Evolutionary conservation across 2,113 vertebrate species (phyloP).

Genomic region (Craseonycteris thonglongyai): DNA sequence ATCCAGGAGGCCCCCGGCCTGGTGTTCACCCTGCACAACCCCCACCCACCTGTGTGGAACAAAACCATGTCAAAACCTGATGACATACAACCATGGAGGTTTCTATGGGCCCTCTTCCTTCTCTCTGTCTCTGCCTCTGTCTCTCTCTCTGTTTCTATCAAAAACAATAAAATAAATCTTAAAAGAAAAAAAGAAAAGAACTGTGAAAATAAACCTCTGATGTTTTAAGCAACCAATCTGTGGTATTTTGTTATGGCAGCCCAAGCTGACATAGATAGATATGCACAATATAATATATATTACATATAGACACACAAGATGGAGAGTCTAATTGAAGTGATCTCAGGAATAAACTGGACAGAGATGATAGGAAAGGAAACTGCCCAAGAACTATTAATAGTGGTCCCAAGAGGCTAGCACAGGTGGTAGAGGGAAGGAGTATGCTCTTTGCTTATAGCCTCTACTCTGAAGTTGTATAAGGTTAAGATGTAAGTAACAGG

Average conservation of each 20-base stretch:
- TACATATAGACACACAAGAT: not conserved
- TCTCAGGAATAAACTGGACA: not conserved
- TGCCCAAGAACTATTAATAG: not conserved
- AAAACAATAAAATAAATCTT: too few species aligned
- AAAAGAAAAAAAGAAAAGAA: too few species aligned
- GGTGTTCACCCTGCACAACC: too few species aligned
- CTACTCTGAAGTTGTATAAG: not conserved
- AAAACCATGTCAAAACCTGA: too few species aligned
- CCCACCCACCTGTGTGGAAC: too few species aligned
- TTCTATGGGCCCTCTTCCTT: too few species aligned
- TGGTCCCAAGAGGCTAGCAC: not conserved
- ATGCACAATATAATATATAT: not conserved
- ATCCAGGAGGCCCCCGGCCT: too few species aligned
- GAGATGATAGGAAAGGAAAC: not conserved
- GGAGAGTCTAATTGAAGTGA: not conserved
- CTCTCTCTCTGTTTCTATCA: too few species aligned
- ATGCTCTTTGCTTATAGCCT: not conserved
- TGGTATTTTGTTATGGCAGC: not conserved
- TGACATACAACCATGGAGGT: too few species aligned
- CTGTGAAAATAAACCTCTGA: not conserved
- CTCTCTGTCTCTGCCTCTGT: too few species aligned
- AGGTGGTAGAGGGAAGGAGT: not conserved
- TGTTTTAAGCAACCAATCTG: not conserved
- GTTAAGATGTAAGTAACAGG: not conserved
- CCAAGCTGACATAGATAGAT: not conserved